Conservation (phyloP, 2,888 invertebrate species). For the Julus scandinavius region DNA sequence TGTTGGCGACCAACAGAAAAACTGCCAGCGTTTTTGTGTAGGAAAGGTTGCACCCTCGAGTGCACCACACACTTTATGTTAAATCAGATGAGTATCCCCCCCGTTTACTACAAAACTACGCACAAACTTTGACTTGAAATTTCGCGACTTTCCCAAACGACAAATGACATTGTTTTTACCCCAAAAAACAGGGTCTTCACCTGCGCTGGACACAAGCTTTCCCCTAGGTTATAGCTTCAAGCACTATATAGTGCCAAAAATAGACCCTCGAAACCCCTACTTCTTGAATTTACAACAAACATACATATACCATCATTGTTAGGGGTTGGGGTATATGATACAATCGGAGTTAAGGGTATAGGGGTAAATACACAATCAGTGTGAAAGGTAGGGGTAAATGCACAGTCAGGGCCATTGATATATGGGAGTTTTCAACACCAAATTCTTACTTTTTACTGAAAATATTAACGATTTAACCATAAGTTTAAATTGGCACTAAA, state of each 20-base stretch:
- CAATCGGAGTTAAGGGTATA: background rate
- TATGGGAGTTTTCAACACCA: background rate
- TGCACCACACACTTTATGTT: background rate
- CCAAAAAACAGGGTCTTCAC: background rate
- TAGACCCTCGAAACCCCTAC: background rate
- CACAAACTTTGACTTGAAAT: background rate
- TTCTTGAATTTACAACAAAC: slow-evolving; percentile 12
- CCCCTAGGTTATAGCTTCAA: background rate
- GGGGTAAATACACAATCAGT: background rate
- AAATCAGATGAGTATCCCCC: background rate
- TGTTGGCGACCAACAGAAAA: background rate
- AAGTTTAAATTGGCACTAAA: too few relatives aligned
- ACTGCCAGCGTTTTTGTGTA: background rate
- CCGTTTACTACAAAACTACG: background rate
- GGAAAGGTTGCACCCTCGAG: background rate
- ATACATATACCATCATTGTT: background rate
- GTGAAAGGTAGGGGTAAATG: background rate
- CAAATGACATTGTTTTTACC: background rate
- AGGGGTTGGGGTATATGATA: background rate
- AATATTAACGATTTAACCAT: too few relatives aligned
- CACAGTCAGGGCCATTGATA: background rate
- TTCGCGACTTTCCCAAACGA: background rate
- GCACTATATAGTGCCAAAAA: background rate
- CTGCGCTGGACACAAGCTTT: background rate
- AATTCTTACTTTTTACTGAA: background rate